Percentiles rank a stretch among this genome's conserved stretches.
Evolutionary conservation across 1,140 invertebrate genomes (phyloP).

Genomic region (Drosophila leontia): DNA sequence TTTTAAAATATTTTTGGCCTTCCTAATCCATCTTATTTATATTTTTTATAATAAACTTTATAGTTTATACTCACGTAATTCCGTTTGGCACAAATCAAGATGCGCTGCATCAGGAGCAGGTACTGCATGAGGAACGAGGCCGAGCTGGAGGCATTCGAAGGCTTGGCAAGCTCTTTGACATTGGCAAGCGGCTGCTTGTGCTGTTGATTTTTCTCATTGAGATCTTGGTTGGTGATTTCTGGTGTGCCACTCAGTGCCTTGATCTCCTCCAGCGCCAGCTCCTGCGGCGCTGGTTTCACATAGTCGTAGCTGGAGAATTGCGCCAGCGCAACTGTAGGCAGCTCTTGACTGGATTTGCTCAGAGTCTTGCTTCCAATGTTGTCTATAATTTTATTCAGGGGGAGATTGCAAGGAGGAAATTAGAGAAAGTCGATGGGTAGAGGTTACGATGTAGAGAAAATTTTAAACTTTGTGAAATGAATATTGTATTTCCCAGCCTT

Average conservation of each 20-base stretch:
- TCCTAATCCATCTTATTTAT: neutral
- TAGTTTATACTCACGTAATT: slow-evolving; percentile 87
- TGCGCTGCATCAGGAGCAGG: slow-evolving; percentile 88
- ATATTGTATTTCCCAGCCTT: too few relatives aligned
- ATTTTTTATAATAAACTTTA: neutral
- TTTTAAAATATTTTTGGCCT: neutral
- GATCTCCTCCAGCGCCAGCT: slow-evolving; percentile 73
- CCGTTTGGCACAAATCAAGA: slow-evolving; percentile 87
- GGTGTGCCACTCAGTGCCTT: slow-evolving; percentile 57
- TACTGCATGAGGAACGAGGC: slow-evolving; percentile 86
- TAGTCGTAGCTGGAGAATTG: slow-evolving; percentile 69
- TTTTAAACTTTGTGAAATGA: too few relatives aligned
- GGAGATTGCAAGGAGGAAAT: neutral
- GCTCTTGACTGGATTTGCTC: slow-evolving; percentile 36
- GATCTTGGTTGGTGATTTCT: slow-evolving; percentile 12
- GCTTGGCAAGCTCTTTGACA: slow-evolving; percentile 46
- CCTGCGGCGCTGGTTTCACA: slow-evolving; percentile 61
- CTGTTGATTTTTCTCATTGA: slow-evolving; percentile 10
- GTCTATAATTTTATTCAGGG: slow-evolving; percentile 33
- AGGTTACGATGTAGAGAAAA: neutral
- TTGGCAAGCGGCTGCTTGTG: slow-evolving; percentile 31
- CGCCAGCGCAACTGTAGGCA: slow-evolving; percentile 41
- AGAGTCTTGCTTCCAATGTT: slow-evolving; percentile 55
- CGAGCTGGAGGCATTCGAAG: slow-evolving; percentile 28
- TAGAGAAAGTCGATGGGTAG: slow-evolving; percentile 22